phyloP scores from a whole-genome alignment of 1,140 invertebrate genomes.

The Choristoneura fumiferana region DNA sequence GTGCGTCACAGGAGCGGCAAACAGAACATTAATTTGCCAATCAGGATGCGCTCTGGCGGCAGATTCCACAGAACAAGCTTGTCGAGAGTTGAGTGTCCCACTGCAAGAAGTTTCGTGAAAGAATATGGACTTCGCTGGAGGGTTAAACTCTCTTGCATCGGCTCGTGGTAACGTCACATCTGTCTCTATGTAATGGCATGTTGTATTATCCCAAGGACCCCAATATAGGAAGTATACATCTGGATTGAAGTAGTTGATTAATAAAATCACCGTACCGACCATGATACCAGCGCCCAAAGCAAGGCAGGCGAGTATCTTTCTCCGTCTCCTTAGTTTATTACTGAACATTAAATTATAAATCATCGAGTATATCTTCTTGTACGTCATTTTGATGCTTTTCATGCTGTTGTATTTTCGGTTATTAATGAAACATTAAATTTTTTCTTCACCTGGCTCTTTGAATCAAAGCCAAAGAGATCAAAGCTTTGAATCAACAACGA shows the following conservation, averaged over 20 bases:
- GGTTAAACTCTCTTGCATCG: conserved; percentile 21
- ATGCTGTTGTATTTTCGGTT: neutral
- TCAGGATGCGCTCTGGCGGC: conserved; percentile 78
- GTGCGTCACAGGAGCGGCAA: conserved; percentile 54
- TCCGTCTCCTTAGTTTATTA: too few species aligned
- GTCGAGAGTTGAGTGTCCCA: conserved; percentile 63
- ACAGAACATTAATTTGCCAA: conserved; percentile 75
- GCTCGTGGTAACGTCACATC: conserved; percentile 29
- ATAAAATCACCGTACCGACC: too few species aligned
- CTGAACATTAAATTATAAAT: too few species aligned
- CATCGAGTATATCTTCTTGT: too few species aligned
- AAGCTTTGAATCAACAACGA: too few species aligned
- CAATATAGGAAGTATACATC: conserved; percentile 2
- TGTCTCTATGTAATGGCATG: conserved; percentile 33
- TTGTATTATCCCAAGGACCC: conserved; percentile 25
- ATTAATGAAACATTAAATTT: neutral
- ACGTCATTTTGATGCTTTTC: too few species aligned
- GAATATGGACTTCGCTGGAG: conserved; percentile 70
- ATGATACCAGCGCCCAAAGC: too few species aligned
- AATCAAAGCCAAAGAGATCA: too few species aligned
- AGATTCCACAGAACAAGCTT: conserved; percentile 81
- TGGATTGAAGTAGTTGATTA: neutral
- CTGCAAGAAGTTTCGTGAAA: conserved; percentile 81
- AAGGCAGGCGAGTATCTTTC: too few species aligned
- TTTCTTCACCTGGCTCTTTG: too few species aligned